These are phyloP conservation scores for Anas flavirostris DNA, from an alignment of 2,797 vertebrate genomes.

Conservation along the genomic window DNA sequence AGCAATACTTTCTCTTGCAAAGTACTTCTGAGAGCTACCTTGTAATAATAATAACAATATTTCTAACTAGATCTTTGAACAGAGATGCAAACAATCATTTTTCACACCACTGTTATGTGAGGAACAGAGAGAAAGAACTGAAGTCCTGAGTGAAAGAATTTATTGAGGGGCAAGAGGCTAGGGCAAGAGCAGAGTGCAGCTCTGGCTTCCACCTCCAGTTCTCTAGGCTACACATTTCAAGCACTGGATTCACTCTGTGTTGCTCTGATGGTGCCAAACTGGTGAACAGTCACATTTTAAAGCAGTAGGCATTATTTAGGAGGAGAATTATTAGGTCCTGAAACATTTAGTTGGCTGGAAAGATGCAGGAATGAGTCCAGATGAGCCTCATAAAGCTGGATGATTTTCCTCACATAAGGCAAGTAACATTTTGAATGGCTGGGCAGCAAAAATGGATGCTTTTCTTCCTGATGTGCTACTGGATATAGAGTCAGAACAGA, in stretches of 20 bases:
- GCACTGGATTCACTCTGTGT: neutral
- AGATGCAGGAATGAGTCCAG: neutral
- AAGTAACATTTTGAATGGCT: neutral
- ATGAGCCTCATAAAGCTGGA: neutral
- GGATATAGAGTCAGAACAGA: neutral
- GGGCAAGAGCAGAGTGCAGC: neutral
- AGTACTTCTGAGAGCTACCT: neutral
- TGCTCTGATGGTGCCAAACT: neutral
- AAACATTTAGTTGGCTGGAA: neutral
- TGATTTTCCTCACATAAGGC: neutral
- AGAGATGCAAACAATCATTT: neutral
- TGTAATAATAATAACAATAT: neutral
- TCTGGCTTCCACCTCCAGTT: neutral
- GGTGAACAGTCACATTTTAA: accelerated
- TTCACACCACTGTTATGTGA: neutral
- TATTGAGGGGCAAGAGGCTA: neutral
- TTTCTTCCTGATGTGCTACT: neutral
- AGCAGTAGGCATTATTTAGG: neutral
- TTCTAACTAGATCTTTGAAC: neutral
- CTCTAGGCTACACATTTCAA: neutral
- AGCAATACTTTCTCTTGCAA: neutral
- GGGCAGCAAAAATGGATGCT: neutral
- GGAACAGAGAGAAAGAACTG: neutral
- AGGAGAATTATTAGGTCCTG: neutral
- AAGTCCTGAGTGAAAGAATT: neutral